phyloP scores from a whole-genome alignment of 2,888 invertebrate species.

The Metallyticus violacea region DNA sequence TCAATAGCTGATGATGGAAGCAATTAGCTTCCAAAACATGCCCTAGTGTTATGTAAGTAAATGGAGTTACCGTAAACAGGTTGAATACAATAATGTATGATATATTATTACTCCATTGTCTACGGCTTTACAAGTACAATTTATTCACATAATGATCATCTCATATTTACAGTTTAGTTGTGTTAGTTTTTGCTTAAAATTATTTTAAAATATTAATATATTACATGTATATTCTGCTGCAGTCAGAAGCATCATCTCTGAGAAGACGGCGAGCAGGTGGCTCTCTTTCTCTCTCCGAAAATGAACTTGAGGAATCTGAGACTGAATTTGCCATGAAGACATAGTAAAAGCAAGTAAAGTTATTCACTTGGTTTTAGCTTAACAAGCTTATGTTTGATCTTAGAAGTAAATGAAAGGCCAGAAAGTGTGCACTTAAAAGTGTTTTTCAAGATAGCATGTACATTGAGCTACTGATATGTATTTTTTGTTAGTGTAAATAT shows the following conservation, averaged over 20 bases:
- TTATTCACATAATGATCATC: too few relatives aligned
- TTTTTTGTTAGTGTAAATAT: background rate
- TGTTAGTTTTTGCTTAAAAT: background rate
- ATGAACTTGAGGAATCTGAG: conserved; percentile 61
- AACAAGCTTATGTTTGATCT: background rate
- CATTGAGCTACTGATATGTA: background rate
- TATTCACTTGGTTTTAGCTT: background rate
- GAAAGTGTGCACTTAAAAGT: background rate
- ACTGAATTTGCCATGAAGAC: background rate
- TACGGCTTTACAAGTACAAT: too few relatives aligned
- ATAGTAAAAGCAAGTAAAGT: background rate
- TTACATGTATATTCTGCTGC: conserved; percentile 3
- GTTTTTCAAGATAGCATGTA: background rate
- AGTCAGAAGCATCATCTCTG: conserved; percentile 33
- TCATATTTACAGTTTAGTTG: too few relatives aligned
- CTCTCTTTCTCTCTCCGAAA: conserved; percentile 77
- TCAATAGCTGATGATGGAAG: too few relatives aligned
- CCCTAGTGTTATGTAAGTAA: too few relatives aligned
- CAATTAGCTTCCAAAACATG: too few relatives aligned
- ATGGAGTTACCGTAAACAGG: too few relatives aligned
- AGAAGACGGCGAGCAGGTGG: conserved; percentile 68
- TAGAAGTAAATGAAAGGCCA: background rate
- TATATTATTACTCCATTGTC: too few relatives aligned
- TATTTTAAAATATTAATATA: background rate
- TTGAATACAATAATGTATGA: too few relatives aligned